Base-by-base conservation (phyloP, 2,888 invertebrate genomes). In the Dasypogon diadema region DNA sequence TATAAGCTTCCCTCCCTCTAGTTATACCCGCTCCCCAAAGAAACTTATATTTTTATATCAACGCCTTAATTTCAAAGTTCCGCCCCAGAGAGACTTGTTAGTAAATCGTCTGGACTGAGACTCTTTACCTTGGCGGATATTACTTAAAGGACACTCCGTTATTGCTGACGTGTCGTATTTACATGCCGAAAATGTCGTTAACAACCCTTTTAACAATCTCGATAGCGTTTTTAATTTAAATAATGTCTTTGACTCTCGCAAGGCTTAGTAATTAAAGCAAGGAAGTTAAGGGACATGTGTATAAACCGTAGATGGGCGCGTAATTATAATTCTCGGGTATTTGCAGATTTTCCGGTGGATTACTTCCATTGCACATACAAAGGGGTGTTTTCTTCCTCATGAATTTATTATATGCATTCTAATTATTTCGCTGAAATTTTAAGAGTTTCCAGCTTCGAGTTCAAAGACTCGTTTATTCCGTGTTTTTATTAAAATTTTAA, bases 181-280 rank as follows among this genome's bases (percentile, higher is more conserved):
- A 54, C 70, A 54, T 26, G 18, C 68, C 68, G 18, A 65, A 70
- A 34, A 54, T 54, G n/a, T 12, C 34, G 54, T 34, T 70, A 70
- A 54, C 51, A 34, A 70, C 54, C 18, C 70, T 54, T 26, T 30
- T 54, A 70, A 51, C 8, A 12, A 34, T 18, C 34, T 54, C 30
- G 54, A 54, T 54, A 70, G 30, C 21, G 54, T 54, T 70, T 46
- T 54, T 54, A 54, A 70, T 70, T 70, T 70, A 54, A 51, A 70
- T 70, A 70, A 70, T 54, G 16, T 54, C 21, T 16, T 54, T 21
- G 54, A 3, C 18, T 34, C 34, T 1, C 34, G 12, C 30, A 54
- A 34, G 51, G 34, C 18, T 5, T 30, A 8, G 18, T 70, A 30
- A 54, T 30, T 54, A 26, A 14, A 34, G n/a, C 16, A 12, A 30